Percentiles rank a stretch among this genome's conserved stretches.
Conservation (phyloP, 2,113 vertebrate species). For the Speoplatyrhinus poulsoni region DNA sequence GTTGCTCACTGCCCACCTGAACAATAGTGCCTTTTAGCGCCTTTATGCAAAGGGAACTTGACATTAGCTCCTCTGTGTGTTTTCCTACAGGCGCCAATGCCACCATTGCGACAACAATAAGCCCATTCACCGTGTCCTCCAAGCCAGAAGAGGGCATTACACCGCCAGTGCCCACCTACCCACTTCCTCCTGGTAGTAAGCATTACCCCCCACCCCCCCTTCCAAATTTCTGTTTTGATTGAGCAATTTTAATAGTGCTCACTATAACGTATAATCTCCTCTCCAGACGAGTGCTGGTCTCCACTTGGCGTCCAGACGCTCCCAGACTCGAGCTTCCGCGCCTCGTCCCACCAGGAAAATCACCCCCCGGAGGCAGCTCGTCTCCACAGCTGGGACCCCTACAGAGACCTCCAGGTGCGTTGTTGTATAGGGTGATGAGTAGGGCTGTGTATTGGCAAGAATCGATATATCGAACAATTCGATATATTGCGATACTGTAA, state of each 20-base stretch:
- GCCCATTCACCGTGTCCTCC: slow-evolving; percentile 50
- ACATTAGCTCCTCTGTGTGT: not conserved
- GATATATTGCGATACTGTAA: too few species aligned
- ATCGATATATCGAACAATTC: too few species aligned
- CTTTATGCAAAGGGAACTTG: too few species aligned
- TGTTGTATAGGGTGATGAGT: too few species aligned
- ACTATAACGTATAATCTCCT: not conserved
- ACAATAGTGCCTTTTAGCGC: too few species aligned
- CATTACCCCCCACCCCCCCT: not conserved
- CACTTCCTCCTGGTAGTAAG: slow-evolving; percentile 80
- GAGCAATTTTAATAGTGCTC: too few species aligned
- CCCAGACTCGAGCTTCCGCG: slow-evolving; percentile 70
- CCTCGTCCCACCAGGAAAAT: slow-evolving; percentile 66
- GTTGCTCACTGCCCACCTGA: too few species aligned
- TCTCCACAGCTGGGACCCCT: slow-evolving; percentile 46
- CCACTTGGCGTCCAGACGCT: slow-evolving; percentile 77
- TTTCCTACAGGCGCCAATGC: slow-evolving; percentile 47
- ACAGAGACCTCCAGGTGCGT: slow-evolving; percentile 59
- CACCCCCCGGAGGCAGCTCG: slow-evolving; percentile 69
- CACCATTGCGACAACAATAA: slow-evolving; percentile 34
- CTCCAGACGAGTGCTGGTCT: slow-evolving; percentile 79
- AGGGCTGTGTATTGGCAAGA: too few species aligned
- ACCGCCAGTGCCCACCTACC: slow-evolving; percentile 74
- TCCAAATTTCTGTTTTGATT: too few species aligned
- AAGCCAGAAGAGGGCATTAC: slow-evolving; percentile 42